Conservation (phyloP, 2,888 invertebrate species). For the Polydesmus complanatus region DNA sequence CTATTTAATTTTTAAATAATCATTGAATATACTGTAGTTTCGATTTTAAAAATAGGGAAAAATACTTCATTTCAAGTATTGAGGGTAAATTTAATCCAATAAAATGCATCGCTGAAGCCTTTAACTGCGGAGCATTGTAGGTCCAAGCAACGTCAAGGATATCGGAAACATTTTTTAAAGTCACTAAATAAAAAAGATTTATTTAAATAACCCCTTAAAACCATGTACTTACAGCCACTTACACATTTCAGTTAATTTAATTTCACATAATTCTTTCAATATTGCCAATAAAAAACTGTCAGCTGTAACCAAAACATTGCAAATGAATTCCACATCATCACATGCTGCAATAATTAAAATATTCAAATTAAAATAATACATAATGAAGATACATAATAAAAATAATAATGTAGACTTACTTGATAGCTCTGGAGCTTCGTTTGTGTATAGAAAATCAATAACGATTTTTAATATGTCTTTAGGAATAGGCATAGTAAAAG, state of each 20-base stretch:
- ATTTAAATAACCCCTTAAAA: neutral
- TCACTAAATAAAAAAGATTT: constrained; percentile 34
- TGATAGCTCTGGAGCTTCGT: constrained; percentile 41
- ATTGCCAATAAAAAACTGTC: constrained; percentile 63
- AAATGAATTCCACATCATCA: constrained; percentile 53
- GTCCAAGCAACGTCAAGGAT: constrained; percentile 58
- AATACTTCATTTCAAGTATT: constrained; percentile 49
- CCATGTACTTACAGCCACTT: constrained; percentile 20
- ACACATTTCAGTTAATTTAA: constrained; percentile 45
- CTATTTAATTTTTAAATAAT: constrained; percentile 19
- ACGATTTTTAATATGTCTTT: constrained; percentile 48
- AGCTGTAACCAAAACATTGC: constrained; percentile 58
- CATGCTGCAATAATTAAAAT: too few species aligned
- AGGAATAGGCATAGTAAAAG: constrained; percentile 41
- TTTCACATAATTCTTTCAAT: constrained; percentile 57
- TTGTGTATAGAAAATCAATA: constrained; percentile 61
- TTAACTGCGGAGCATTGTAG: constrained; percentile 60
- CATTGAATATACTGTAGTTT: neutral
- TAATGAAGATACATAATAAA: neutral
- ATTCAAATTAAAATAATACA: too few species aligned
- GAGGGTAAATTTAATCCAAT: constrained; percentile 58
- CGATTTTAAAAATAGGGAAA: neutral
- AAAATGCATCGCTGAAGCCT: constrained; percentile 58
- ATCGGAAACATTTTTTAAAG: constrained; percentile 59
- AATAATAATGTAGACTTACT: constrained; percentile 11